Evolutionary conservation across 2,113 vertebrate genomes (phyloP).

Genomic region (Antigone vipio): DNA sequence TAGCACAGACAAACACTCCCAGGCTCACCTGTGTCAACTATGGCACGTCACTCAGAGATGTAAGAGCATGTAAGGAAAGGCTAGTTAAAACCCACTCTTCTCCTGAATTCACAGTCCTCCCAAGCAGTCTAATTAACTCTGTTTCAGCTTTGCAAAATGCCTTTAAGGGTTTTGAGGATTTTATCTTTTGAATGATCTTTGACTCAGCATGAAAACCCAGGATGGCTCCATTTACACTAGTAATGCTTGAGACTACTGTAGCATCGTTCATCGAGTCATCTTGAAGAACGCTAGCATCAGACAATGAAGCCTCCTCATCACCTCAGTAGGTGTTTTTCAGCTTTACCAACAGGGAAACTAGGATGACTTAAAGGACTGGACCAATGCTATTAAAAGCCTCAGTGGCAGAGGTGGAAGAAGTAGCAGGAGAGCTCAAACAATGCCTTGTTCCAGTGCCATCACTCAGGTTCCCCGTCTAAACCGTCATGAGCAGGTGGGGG

Average conservation of each 20-base stretch:
- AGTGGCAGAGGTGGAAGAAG: neutral
- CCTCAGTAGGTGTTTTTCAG: neutral
- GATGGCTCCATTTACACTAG: neutral
- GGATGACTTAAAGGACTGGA: neutral
- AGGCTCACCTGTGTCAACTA: neutral
- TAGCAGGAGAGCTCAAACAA: neutral
- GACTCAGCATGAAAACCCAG: neutral
- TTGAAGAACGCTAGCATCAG: neutral
- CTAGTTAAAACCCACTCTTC: neutral
- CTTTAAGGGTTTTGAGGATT: conserved; percentile 8
- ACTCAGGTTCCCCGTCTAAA: neutral
- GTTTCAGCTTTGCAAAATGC: neutral
- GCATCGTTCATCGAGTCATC: neutral
- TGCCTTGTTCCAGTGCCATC: neutral
- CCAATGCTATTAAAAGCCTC: neutral
- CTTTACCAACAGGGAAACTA: conserved; percentile 15
- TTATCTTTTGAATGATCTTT: neutral
- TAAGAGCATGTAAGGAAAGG: neutral
- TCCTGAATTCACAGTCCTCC: neutral
- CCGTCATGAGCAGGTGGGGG: neutral
- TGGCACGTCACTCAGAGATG: neutral
- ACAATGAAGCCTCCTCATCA: neutral
- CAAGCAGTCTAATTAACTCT: neutral
- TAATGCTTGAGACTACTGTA: neutral
- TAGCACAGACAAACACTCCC: neutral